Percentiles rank a stretch among this genome's conserved stretches.
Evolutionary conservation across 2,888 invertebrate species (phyloP).

Genomic region (Lasioglossum zephyrum): DNA sequence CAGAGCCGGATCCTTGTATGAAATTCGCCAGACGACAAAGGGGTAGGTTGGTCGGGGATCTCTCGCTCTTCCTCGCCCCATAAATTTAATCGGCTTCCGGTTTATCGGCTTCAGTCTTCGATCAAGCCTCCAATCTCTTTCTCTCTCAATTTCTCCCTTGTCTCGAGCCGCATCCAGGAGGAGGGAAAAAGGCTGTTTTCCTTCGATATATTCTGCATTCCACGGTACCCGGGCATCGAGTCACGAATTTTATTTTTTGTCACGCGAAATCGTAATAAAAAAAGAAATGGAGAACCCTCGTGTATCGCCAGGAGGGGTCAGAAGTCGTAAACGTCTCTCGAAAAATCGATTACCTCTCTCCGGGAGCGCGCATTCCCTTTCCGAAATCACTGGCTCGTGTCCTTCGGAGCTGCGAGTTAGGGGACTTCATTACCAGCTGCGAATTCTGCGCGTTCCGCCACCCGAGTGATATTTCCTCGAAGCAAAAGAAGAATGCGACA

Average conservation of each 20-base stretch:
- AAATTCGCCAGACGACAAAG: slow-evolving; percentile 42
- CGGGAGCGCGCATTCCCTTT: neutral
- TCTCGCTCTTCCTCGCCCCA: slow-evolving; percentile 76
- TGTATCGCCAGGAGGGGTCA: neutral
- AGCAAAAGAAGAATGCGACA: slow-evolving; percentile 25
- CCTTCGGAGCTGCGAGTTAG: neutral
- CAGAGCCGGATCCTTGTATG: slow-evolving; percentile 13
- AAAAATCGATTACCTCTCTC: neutral
- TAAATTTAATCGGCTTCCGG: slow-evolving; percentile 82
- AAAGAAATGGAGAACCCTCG: neutral
- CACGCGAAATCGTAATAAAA: neutral
- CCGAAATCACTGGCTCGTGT: neutral
- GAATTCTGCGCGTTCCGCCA: slow-evolving; percentile 41
- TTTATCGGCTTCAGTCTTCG: slow-evolving; percentile 80
- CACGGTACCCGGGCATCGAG: neutral
- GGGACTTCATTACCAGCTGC: slow-evolving; percentile 30
- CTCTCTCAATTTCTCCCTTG: slow-evolving; percentile 53
- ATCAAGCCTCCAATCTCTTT: slow-evolving; percentile 65
- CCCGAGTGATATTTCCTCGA: slow-evolving; percentile 29
- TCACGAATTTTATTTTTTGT: neutral
- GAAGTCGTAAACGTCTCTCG: neutral
- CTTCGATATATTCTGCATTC: slow-evolving; percentile 7
- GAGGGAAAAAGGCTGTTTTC: neutral
- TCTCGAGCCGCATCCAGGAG: neutral
- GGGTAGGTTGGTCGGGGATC: slow-evolving; percentile 72